phyloP scores from a whole-genome alignment of 2,888 invertebrate species.

The Cantharis nigra region DNA sequence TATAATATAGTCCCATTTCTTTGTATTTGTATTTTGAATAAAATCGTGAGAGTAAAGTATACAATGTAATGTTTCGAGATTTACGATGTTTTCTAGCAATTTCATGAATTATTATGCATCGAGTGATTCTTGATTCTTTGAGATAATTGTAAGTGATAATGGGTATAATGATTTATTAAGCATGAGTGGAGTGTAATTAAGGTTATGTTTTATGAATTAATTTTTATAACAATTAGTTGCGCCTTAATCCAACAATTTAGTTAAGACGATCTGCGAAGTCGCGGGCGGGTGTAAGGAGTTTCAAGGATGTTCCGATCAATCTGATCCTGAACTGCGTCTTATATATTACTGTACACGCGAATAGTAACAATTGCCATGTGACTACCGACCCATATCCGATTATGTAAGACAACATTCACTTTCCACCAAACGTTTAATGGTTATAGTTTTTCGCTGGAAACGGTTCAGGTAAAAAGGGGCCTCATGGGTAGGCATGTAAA shows the following conservation, averaged over 20 bases:
- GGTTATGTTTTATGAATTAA: not conserved
- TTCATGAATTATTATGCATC: not conserved
- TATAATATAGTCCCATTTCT: too few species aligned
- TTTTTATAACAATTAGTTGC: conserved; percentile 1
- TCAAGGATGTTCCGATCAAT: conserved; percentile 49
- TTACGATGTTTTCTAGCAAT: not conserved
- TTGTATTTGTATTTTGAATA: too few species aligned
- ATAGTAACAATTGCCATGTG: conserved; percentile 44
- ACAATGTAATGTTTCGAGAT: not conserved
- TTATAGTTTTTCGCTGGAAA: conserved; percentile 10
- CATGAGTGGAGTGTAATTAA: not conserved
- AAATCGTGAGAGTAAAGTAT: too few species aligned
- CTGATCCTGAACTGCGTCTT: conserved; percentile 40
- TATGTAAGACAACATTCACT: conserved; percentile 45
- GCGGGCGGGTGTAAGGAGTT: conserved; percentile 46
- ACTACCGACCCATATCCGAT: conserved; percentile 50
- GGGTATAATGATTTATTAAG: not conserved
- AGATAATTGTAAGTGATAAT: not conserved
- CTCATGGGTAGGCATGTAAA: conserved; percentile 1
- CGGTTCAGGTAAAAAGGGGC: conserved; percentile 15
- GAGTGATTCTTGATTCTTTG: not conserved
- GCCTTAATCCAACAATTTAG: conserved; percentile 18
- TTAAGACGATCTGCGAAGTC: conserved; percentile 19
- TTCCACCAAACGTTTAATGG: conserved; percentile 32
- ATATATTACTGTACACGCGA: conserved; percentile 41